Conservation (phyloP, 2,113 vertebrate genomes). For the Megaptera novaeangliae region DNA sequence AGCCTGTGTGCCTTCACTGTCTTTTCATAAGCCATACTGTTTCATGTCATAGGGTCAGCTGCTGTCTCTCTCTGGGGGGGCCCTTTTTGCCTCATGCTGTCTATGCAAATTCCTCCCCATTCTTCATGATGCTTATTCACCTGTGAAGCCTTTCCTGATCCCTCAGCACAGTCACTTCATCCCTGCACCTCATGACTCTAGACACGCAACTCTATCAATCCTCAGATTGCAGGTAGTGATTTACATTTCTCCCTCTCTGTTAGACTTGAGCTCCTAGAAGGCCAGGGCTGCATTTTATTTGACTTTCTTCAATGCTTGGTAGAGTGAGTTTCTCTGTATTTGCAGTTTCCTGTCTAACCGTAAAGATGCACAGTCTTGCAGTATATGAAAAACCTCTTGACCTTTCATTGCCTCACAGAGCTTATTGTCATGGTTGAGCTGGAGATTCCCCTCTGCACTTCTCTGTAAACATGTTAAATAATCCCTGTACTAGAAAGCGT, state of each 20-base stretch:
- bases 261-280: background rate
- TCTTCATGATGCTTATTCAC: background rate
- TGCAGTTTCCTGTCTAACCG: background rate
- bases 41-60: background rate
- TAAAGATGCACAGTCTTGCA: background rate
- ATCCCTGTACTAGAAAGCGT: background rate
- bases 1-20: background rate
- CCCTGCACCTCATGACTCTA: background rate
- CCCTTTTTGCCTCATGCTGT: background rate
- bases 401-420: background rate
- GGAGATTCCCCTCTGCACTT: background rate
- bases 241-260: background rate
- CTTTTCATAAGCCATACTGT: background rate
- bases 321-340: background rate
- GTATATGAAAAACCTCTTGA: background rate
- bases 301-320: background rate
- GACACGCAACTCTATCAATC: background rate
- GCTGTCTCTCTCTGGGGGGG: background rate
- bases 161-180: background rate
- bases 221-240: background rate
- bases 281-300: background rate
- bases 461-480: conserved; percentile 10
- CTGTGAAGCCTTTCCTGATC: background rate
- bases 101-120: background rate
- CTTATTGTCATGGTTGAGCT: background rate